These are phyloP conservation scores for Pogona vitticeps DNA, from an alignment of 2,113 vertebrate species.

Conservation along the genomic window DNA sequence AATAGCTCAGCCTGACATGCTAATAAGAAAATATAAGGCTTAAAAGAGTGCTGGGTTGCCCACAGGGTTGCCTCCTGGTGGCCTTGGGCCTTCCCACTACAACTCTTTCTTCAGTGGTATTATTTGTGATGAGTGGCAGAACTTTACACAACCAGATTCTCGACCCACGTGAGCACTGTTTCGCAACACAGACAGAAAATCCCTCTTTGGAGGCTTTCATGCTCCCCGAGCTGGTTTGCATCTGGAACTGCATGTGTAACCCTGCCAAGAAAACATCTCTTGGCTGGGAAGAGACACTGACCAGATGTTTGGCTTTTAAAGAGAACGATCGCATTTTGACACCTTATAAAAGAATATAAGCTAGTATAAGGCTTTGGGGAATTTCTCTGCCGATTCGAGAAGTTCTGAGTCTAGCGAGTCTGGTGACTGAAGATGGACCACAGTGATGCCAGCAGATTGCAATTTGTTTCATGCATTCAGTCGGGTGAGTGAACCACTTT, in stretches of 20 bases:
- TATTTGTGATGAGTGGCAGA: neutral
- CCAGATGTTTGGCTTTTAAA: constrained; percentile 14
- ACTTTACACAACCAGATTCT: neutral
- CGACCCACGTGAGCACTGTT: neutral
- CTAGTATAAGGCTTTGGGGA: neutral
- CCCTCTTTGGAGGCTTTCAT: too few species aligned
- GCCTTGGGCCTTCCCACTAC: too few species aligned
- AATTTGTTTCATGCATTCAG: neutral
- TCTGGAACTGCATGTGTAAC: neutral
- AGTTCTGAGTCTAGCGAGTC: neutral
- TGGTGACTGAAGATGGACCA: neutral
- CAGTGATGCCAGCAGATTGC: neutral
- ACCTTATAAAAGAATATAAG: constrained; percentile 1
- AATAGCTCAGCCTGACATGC: neutral
- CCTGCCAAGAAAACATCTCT: neutral
- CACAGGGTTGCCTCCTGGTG: neutral
- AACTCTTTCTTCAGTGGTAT: neutral
- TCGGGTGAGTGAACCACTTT: neutral
- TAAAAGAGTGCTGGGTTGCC: too few species aligned
- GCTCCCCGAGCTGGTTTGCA: neutral
- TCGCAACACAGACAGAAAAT: neutral
- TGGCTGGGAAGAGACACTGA: neutral
- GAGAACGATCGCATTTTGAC: constrained; percentile 4
- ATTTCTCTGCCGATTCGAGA: neutral
- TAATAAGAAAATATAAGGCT: neutral